Evolutionary conservation across 2,888 invertebrate species (phyloP).

Genomic region (Stomorhina lunata): DNA sequence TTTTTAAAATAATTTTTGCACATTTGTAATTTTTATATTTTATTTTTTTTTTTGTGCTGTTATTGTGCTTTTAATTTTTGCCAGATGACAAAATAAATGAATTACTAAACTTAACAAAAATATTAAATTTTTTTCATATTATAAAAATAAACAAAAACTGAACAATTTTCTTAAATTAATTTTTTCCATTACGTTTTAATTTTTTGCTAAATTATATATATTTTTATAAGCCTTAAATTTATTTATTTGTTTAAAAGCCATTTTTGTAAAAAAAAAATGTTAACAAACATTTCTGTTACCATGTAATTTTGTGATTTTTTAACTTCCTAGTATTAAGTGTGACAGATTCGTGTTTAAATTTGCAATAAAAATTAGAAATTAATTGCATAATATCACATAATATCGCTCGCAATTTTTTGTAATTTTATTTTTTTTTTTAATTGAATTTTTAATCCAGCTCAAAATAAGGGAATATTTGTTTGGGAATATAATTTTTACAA

Average conservation of each 20-base stretch:
- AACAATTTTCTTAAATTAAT: slow-evolving; percentile 56
- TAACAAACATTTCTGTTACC: slow-evolving; percentile 17
- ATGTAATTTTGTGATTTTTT: not conserved
- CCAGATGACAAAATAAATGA: slow-evolving; percentile 10
- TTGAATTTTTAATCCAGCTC: not conserved
- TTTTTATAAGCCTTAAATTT: slow-evolving; percentile 42
- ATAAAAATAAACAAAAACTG: slow-evolving; percentile 14
- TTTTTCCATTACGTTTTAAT: slow-evolving; percentile 16
- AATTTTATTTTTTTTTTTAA: too few relatives aligned
- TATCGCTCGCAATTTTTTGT: not conserved
- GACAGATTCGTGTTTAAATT: slow-evolving; percentile 39
- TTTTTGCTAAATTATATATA: slow-evolving; percentile 7
- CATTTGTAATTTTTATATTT: slow-evolving; percentile 10
- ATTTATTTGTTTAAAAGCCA: slow-evolving; percentile 45
- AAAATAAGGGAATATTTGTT: not conserved
- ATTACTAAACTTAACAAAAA: slow-evolving; percentile 16
- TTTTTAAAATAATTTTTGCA: slow-evolving; percentile 5
- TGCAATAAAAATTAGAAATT: slow-evolving; percentile 47
- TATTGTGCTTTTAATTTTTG: not conserved
- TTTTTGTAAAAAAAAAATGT: slow-evolving; percentile 20
- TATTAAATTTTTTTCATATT: not conserved
- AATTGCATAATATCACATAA: slow-evolving; percentile 30
- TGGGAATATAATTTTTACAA: too few relatives aligned
- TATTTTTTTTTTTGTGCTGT: not conserved
- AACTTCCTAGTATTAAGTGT: slow-evolving; percentile 45